phyloP scores from a whole-genome alignment of 2,113 vertebrate species.

The Hypomesus transpacificus region DNA sequence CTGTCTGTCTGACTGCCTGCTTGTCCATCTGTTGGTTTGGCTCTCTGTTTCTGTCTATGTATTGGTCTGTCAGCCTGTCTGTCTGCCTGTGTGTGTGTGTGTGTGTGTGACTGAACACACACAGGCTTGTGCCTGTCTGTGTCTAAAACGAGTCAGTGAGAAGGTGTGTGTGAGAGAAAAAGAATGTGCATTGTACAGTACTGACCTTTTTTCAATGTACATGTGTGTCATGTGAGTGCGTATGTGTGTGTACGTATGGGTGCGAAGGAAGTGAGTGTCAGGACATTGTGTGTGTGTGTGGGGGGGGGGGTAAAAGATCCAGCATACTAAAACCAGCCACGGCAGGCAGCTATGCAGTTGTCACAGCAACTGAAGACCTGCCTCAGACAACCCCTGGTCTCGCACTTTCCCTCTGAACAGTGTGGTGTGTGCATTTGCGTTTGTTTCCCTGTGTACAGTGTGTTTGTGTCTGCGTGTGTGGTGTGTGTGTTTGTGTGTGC shows the following conservation, averaged over 20 bases:
- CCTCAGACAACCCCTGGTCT: slow-evolving; percentile 9
- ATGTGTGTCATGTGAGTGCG: not conserved
- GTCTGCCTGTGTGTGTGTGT: not conserved
- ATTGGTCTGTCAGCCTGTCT: no score
- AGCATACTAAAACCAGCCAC: slow-evolving; percentile 23
- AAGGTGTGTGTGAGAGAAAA: slow-evolving; percentile 9
- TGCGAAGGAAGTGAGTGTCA: slow-evolving; percentile 2
- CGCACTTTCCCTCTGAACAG: not conserved
- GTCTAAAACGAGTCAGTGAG: slow-evolving; percentile 16
- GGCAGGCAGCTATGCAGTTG: slow-evolving; percentile 29
- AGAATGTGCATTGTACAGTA: slow-evolving; percentile 1
- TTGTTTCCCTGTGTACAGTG: not conserved
- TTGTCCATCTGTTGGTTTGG: not conserved
- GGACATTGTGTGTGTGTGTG: no score
- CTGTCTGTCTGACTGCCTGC: not conserved
- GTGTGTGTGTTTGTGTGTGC: slow-evolving; percentile 17
- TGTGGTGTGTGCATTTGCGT: slow-evolving; percentile 13
- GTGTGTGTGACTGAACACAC: slow-evolving; percentile 21
- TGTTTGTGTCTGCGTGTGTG: slow-evolving; percentile 23
- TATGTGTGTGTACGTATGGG: not conserved
- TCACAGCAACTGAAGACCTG: slow-evolving; percentile 37
- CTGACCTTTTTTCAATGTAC: not conserved
- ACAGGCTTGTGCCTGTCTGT: slow-evolving; percentile 6
- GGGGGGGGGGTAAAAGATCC: slow-evolving; percentile 17
- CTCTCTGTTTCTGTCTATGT: not conserved